These are phyloP conservation scores for Philaethria dido DNA, from an alignment of 2,888 invertebrate genomes.

Conservation along the genomic window DNA sequence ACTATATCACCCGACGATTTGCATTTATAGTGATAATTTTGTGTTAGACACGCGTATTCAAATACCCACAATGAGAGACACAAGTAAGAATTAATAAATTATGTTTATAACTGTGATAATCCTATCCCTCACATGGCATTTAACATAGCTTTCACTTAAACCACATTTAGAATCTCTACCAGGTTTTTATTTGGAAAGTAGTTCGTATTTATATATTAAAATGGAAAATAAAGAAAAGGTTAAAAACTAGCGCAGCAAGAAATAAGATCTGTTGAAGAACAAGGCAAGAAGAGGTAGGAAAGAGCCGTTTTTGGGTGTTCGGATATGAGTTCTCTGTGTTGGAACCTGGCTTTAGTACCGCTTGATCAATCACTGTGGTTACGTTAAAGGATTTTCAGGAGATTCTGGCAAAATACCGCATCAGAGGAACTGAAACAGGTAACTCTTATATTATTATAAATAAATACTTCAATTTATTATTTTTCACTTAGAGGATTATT, in stretches of 20 bases:
- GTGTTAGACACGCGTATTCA: constrained; percentile 56
- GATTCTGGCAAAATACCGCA: constrained; percentile 97
- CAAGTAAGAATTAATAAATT: constrained; percentile 63
- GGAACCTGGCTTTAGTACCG: constrained; percentile 97
- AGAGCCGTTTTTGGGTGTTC: constrained; percentile 92
- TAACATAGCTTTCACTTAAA: constrained; percentile 55
- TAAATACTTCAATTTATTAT: not conserved
- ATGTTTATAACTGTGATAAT: constrained; percentile 57
- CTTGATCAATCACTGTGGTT: constrained; percentile 91
- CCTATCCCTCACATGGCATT: constrained; percentile 50
- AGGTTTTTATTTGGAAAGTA: constrained; percentile 23
- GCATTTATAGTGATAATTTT: constrained; percentile 55
- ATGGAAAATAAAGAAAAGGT: constrained; percentile 44
- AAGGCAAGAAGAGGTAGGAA: constrained; percentile 59
- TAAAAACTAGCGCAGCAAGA: constrained; percentile 5
- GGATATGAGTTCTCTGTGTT: constrained; percentile 98
- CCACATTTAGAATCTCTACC: constrained; percentile 45
- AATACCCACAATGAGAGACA: constrained; percentile 69
- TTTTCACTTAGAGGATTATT: not conserved
- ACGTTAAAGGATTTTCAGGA: constrained; percentile 90
- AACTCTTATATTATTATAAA: constrained; percentile 40
- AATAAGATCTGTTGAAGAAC: constrained; percentile 35
- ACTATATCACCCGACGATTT: constrained; percentile 47
- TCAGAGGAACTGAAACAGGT: constrained; percentile 90
- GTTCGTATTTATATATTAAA: constrained; percentile 38